A percentile compares a stretch with the other conserved stretches of the same genome.
phyloP scores from a whole-genome alignment of 1,140 invertebrate species.

The Plectus sambesii region DNA sequence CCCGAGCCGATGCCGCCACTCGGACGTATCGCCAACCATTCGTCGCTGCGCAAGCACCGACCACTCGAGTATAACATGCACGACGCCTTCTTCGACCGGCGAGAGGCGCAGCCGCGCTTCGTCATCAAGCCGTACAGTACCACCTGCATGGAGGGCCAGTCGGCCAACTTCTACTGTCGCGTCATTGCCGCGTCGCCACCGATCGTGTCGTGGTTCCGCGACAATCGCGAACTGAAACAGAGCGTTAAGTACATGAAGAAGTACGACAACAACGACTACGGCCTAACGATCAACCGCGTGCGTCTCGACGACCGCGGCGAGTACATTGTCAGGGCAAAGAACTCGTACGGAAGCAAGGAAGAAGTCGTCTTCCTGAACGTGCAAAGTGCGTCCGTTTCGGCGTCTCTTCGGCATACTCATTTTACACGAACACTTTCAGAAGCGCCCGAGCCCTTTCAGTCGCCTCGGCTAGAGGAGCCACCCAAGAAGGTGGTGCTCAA shows the following conservation, averaged over 20 bases:
- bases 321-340: conserved; percentile 90
- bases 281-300: conserved; percentile 88
- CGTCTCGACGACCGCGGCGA: conserved; percentile 89
- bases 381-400: conserved; percentile 60
- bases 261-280: conserved; percentile 86
- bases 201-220: conserved; percentile 81
- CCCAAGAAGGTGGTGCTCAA: conserved; percentile 3
- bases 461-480: conserved; percentile 9
- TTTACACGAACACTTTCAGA: conserved; percentile 7
- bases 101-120: conserved; percentile 92
- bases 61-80: conserved; percentile 93
- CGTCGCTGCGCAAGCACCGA: conserved; percentile 83
- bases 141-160: conserved; percentile 90
- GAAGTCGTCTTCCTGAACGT: conserved; percentile 94
- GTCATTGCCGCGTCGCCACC: conserved; percentile 85
- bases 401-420: conserved; percentile 40
- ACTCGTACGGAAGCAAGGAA: conserved; percentile 89
- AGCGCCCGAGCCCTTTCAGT: conserved; percentile 14
- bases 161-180: conserved; percentile 88
- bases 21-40: conserved; percentile 90
- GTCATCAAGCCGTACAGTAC: conserved; percentile 88
- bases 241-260: conserved; percentile 99
- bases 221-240: conserved; percentile 81
- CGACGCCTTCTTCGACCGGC: conserved; percentile 71
- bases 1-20: conserved; percentile 80